phyloP scores from a whole-genome alignment of 2,113 vertebrate genomes.

The human region DNA sequence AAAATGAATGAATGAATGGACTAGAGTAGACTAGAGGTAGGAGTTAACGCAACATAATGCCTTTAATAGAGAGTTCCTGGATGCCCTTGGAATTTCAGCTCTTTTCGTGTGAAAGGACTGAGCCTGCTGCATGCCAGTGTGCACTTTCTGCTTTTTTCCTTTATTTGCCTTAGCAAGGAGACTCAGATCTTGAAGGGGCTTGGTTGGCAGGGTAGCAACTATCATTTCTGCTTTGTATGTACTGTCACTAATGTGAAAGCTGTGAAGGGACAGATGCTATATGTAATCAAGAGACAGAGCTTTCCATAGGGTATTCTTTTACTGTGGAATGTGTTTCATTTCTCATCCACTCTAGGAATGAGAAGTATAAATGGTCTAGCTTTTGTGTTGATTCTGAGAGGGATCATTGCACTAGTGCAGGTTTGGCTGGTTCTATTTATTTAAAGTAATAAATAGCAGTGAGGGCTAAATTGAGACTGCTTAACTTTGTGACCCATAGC shows the following conservation, averaged over 20 bases:
- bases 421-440: conserved; percentile 38
- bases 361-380: background rate
- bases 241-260: conserved; percentile 32
- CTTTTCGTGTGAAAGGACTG: background rate
- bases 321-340: conserved; percentile 55
- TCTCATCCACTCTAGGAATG: conserved; percentile 15
- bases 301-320: conserved; percentile 30
- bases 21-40: background rate
- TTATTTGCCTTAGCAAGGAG: background rate
- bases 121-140: background rate
- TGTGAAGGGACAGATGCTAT: background rate
- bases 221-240: conserved; percentile 12
- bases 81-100: background rate
- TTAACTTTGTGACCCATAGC: conserved; percentile 28
- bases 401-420: background rate
- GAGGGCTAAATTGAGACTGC: background rate
- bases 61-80: background rate
- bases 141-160: background rate
- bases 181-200: background rate
- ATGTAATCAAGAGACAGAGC: conserved; percentile 39
- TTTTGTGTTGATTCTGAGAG: conserved; percentile 47
- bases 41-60: background rate
- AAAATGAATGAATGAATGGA: background rate
- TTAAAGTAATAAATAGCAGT: conserved; percentile 38
- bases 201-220: conserved; percentile 23